phyloP scores from a whole-genome alignment of 2,888 invertebrate species.

The Phengaris alcon region DNA sequence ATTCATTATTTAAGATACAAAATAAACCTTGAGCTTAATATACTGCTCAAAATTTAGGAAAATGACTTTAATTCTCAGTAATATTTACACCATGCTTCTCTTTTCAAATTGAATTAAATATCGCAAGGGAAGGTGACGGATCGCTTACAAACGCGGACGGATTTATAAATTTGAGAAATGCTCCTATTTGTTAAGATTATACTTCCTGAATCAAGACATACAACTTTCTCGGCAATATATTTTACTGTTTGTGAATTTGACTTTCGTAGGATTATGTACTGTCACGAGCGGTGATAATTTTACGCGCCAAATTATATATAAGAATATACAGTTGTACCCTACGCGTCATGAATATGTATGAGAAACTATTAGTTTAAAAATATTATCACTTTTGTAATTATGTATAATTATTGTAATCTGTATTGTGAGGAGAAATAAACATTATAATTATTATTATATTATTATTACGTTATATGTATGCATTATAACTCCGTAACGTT shows the following conservation, averaged over 20 bases:
- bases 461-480: too few relatives aligned
- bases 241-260: constrained; percentile 1
- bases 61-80: neutral
- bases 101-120: constrained; percentile 21
- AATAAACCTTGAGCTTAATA: neutral
- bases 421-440: too few relatives aligned
- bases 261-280: neutral
- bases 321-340: too few relatives aligned
- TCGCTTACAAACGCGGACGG: constrained; percentile 12
- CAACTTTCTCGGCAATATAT: neutral
- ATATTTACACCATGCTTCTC: constrained; percentile 12
- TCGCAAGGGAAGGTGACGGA: constrained; percentile 19
- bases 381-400: too few relatives aligned
- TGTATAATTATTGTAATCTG: too few relatives aligned
- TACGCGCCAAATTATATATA: too few relatives aligned
- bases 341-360: too few relatives aligned
- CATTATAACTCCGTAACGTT: too few relatives aligned
- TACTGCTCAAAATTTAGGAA: neutral
- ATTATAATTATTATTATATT: too few relatives aligned
- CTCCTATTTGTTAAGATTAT: constrained; percentile 25
- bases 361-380: too few relatives aligned
- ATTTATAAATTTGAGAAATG: constrained; percentile 26
- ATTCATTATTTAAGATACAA: neutral
- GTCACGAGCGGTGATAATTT: neutral
- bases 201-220: constrained; percentile 15